Conservation (phyloP, 1,140 invertebrate genomes). For the Leptinotarsa defecta region DNA sequence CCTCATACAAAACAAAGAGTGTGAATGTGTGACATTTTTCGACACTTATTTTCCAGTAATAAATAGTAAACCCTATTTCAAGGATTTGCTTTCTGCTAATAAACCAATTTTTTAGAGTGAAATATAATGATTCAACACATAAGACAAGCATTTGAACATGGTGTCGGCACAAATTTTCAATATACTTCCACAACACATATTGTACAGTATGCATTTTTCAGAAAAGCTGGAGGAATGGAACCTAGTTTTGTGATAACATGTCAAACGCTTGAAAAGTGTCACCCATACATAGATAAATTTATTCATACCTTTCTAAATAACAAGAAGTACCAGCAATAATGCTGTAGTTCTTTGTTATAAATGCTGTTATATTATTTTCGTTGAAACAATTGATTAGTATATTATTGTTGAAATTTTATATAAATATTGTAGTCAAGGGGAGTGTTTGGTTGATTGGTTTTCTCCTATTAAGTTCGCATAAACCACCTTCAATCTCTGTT, state of each 20-base stretch:
- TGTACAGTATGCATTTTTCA: conserved; percentile 28
- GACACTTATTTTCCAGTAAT: conserved; percentile 35
- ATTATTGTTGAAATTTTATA: conserved; percentile 55
- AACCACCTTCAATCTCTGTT: conserved; percentile 18
- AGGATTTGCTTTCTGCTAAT: conserved; percentile 35
- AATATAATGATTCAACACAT: conserved; percentile 24
- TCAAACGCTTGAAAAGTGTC: conserved; percentile 41
- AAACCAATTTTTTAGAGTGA: conserved; percentile 21
- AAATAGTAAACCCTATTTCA: conserved; percentile 37
- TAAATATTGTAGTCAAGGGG: conserved; percentile 50
- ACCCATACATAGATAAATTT: conserved; percentile 45
- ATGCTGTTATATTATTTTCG: conserved; percentile 43
- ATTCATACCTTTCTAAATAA: conserved; percentile 30
- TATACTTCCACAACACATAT: conserved; percentile 24
- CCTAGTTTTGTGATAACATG: conserved; percentile 23
- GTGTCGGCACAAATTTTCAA: conserved; percentile 35
- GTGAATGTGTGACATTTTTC: conserved; percentile 56
- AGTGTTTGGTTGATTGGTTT: conserved; percentile 38
- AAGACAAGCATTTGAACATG: conserved; percentile 30
- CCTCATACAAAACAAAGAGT: conserved; percentile 51
- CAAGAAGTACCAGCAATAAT: conserved; percentile 27
- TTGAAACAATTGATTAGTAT: conserved; percentile 43
- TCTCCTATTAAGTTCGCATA: conserved; percentile 15
- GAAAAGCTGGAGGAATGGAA: conserved; percentile 39
- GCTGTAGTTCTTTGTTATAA: conserved; percentile 37